Base-by-base conservation (phyloP, 1,140 invertebrate genomes). In the Rhagoletis zephyria region DNA sequence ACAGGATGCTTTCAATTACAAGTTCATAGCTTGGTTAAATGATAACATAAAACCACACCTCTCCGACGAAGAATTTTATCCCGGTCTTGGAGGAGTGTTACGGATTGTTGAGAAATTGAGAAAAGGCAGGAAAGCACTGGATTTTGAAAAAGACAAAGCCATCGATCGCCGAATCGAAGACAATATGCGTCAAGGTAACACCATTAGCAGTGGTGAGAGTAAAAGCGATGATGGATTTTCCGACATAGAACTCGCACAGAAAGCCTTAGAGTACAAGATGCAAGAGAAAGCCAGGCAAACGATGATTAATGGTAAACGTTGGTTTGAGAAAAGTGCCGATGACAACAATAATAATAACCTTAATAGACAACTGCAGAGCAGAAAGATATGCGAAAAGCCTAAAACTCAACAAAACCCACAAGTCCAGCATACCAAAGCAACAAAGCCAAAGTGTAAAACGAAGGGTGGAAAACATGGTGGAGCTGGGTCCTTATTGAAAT, bases 11-110 rank as follows among this genome's bases (percentile, higher is more conserved):
- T 93, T 90, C 56, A 92, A 93, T 74, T 16, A 67, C 1, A 89
- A 90, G 65, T 87, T 93, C 4, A 89, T 90, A 51, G 40, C 64
- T 3, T 93, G 92, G 92, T 88, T 92, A 63, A 70, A 88, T 1
- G 92, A 91, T 14, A 91, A 88, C 12, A 19, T 93, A 1, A 86
- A 91, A 59, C 16, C 88, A 45, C 90, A 92, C 87, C 90, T 92
- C 67, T 86, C 87, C 1, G 92, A 93, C 77, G 90, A 91, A 30
- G 45, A 89, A 16, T 91, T 93, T 87, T 93, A 93, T 89, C 92
- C 92, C 5, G 92, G 91, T 0, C 87, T 93, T 60, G 92, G 91
- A 0, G 92, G 90, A 1, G 87, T 92, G 0, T 65, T 93, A 60
- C 89, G 90, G 77, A 88, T 93, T 48, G 88, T 90, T 12, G 90